phyloP scores from a whole-genome alignment of 2,888 invertebrate species.

The Pristionchus exspectatus region DNA sequence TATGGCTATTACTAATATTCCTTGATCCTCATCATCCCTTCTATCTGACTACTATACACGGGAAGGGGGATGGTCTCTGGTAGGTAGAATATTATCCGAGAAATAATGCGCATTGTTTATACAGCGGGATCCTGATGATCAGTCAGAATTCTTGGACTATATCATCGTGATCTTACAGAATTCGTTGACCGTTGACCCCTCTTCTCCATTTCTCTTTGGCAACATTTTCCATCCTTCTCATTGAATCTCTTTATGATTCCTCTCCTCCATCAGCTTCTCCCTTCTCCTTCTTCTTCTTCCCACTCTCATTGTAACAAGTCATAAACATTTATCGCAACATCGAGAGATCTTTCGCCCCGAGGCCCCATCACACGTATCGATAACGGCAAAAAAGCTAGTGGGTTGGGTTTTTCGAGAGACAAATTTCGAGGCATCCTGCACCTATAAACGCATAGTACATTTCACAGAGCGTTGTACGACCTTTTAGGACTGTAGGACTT shows the following conservation, averaged over 20 bases:
- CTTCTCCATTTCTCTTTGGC: background rate
- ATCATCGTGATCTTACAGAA: background rate
- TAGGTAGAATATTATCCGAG: background rate
- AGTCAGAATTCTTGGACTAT: background rate
- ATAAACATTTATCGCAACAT: slow-evolving; percentile 52
- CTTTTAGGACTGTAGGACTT: no score
- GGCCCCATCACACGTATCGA: background rate
- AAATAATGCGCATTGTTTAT: background rate
- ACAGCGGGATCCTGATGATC: background rate
- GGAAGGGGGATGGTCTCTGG: background rate
- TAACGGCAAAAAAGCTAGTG: background rate
- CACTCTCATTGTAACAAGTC: slow-evolving; percentile 51
- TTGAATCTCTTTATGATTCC: slow-evolving; percentile 16
- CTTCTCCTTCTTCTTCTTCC: slow-evolving; percentile 8
- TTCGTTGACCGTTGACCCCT: background rate
- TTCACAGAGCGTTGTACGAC: no score
- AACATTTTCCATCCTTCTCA: no score
- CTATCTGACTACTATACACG: background rate
- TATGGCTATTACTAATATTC: slow-evolving; percentile 42
- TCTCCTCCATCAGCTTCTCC: slow-evolving; percentile 6
- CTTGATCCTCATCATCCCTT: slow-evolving; percentile 16
- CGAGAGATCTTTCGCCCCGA: background rate
- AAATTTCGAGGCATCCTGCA: no score
- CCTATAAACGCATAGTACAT: no score
- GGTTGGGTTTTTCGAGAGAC: no score